phyloP scores from a whole-genome alignment of 2,797 vertebrate species.

The Fistularia commersonii region DNA sequence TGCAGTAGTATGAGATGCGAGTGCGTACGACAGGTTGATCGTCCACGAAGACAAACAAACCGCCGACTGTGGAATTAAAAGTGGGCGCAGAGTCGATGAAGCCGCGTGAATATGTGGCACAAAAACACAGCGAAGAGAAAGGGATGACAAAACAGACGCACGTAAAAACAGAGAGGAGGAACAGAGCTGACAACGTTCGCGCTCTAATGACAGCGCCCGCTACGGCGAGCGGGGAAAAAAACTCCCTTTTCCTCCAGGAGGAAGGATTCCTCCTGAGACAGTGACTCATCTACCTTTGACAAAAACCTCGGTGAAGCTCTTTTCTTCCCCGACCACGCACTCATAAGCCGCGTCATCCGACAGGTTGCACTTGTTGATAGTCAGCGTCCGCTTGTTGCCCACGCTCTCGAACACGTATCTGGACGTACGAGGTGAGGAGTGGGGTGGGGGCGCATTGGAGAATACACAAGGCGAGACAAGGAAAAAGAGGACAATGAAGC shows the following conservation, averaged over 20 bases:
- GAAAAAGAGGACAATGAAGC: constrained; percentile 12
- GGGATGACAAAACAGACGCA: constrained; percentile 41
- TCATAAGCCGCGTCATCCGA: constrained; percentile 90
- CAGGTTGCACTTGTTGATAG: constrained; percentile 88
- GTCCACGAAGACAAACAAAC: background rate
- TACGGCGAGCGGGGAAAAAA: constrained; percentile 33
- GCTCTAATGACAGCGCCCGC: constrained; percentile 39
- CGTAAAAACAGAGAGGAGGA: constrained; percentile 6
- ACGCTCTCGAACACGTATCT: constrained; percentile 90
- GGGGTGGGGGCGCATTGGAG: constrained; percentile 14
- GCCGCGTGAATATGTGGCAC: constrained; percentile 5
- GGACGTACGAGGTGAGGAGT: constrained; percentile 21
- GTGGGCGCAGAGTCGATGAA: too few relatives aligned
- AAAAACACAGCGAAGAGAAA: constrained; percentile 37
- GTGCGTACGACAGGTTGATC: background rate
- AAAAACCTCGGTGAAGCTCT: constrained; percentile 84
- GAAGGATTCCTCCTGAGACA: constrained; percentile 43
- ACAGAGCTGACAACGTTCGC: constrained; percentile 45
- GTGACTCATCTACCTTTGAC: constrained; percentile 82
- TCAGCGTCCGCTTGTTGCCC: constrained; percentile 84
- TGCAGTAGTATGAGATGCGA: too few relatives aligned
- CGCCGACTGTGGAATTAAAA: background rate
- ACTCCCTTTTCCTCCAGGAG: constrained; percentile 17
- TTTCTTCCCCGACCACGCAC: constrained; percentile 84
- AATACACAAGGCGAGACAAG: constrained; percentile 10